phyloP scores from a whole-genome alignment of 2,797 vertebrate species.

The Botia almorhae region DNA sequence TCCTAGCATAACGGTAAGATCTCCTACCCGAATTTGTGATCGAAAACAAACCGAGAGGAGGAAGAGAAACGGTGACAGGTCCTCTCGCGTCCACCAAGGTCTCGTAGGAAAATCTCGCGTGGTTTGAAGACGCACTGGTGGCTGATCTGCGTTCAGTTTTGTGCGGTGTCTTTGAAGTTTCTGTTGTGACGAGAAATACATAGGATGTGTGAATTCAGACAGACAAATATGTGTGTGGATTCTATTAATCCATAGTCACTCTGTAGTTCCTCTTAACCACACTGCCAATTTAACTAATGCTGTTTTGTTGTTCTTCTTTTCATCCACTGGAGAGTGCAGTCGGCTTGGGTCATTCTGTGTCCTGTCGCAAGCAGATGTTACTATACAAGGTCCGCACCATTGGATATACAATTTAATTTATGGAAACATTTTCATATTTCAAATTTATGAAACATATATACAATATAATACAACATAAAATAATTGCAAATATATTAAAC shows the following conservation, averaged over 20 bases:
- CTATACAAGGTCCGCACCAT: too few relatives aligned
- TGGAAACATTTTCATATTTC: too few relatives aligned
- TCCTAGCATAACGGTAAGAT: background rate
- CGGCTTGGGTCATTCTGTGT: background rate
- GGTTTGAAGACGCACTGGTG: background rate
- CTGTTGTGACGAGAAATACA: background rate
- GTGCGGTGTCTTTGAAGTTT: conserved; percentile 58
- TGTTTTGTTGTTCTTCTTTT: conserved; percentile 21
- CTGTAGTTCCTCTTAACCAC: background rate
- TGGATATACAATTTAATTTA: too few relatives aligned
- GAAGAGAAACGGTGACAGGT: conserved; percentile 46
- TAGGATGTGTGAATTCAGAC: background rate
- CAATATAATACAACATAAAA: too few relatives aligned
- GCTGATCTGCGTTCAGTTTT: conserved; percentile 42
- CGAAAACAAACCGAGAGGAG: conserved; percentile 47
- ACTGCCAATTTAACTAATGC: background rate
- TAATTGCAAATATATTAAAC: too few relatives aligned
- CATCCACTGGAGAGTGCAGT: conserved; percentile 48
- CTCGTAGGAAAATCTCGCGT: conserved; percentile 50
- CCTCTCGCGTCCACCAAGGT: conserved; percentile 41
- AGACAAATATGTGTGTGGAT: background rate
- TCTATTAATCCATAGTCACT: background rate
- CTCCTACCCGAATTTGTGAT: conserved; percentile 20
- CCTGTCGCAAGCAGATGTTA: too few relatives aligned
- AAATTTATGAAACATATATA: too few relatives aligned